Evolutionary conservation across 2,113 vertebrate species (phyloP), one percentile per base, ranked within the genome.

Genomic region (Callipepla squamata): DNA sequence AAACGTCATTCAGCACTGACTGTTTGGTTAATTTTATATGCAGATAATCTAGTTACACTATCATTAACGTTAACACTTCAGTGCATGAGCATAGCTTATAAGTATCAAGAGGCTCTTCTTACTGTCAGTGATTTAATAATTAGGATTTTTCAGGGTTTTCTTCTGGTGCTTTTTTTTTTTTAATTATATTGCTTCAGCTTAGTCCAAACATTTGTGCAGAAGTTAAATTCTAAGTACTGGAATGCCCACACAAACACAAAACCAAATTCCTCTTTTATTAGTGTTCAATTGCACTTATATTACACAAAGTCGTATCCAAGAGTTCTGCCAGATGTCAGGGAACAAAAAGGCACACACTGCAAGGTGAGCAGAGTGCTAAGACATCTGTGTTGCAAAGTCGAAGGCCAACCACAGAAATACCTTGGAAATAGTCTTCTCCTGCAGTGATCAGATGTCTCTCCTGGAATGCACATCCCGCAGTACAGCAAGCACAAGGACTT

Each of bases 361-460:
- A 67, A 89, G 78, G 57, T 91, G n/a, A 91, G 74, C 51, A 89
- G 26, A 63, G 66, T 44, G 36, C 70, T 40, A 30, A 66, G 58
- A 65, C 80, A 48, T 34, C 42, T 51, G 28, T 76, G 11, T 28
- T 68, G 48, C 58, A 91, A 89, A 93, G 77, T 74, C 66, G 51
- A 81, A 92, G 74, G 70, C 69, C 78, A 87, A 20, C 89, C 66
- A 76, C 84, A 87, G 81, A 89, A 89, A 85, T 87, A 79, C 34
- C 53, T 65, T 89, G 78, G 84, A 89, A 68, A 28, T 7, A 68
- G 40, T 11, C 42, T 75, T 93, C 40, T 76, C 36, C 48, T 87
- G 74, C 47, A 15, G 8, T 20, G 28, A 68, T 94, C 57, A n/a
- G 13, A n/a, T 72, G 38, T 61, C 74, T 59, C 44, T 81, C 22